phyloP scores from a whole-genome alignment of 2,113 vertebrate species.

The Odocoileus virginianus region DNA sequence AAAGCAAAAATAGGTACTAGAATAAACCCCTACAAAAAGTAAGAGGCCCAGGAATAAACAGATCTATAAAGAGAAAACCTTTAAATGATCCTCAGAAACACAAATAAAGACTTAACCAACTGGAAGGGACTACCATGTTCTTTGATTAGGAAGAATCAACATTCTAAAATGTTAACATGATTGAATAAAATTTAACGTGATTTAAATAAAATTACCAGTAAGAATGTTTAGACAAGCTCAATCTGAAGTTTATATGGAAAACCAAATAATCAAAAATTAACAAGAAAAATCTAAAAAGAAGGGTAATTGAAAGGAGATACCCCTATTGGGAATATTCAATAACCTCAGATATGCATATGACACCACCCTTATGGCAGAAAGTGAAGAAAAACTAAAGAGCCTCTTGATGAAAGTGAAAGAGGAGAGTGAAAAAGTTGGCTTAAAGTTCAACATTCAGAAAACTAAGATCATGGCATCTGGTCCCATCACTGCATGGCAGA shows the following conservation, averaged over 20 bases:
- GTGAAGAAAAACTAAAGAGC: no score
- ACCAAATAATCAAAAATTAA: not conserved
- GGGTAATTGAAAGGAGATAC: not conserved
- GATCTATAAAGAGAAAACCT: not conserved
- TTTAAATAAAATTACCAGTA: not conserved
- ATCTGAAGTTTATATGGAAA: not conserved
- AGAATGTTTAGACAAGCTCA: not conserved
- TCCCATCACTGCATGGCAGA: no score
- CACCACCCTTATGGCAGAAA: no score
- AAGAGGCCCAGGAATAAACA: not conserved
- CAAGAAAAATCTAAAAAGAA: not conserved
- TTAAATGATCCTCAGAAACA: not conserved
- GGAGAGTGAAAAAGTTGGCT: no score
- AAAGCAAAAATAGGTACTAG: not conserved
- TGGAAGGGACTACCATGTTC: not conserved
- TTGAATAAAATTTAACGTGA: not conserved
- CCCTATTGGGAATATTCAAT: no score
- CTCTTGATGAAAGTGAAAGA: no score
- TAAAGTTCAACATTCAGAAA: no score
- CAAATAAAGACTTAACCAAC: not conserved
- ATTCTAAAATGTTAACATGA: not conserved
- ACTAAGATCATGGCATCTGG: no score
- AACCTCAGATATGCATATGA: no score
- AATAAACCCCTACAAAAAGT: not conserved
- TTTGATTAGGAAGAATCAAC: constrained; percentile 6